Percentiles rank a stretch among this genome's conserved stretches.
phyloP scores from a whole-genome alignment of 2,888 invertebrate genomes.

The Mechanitis messenoides region DNA sequence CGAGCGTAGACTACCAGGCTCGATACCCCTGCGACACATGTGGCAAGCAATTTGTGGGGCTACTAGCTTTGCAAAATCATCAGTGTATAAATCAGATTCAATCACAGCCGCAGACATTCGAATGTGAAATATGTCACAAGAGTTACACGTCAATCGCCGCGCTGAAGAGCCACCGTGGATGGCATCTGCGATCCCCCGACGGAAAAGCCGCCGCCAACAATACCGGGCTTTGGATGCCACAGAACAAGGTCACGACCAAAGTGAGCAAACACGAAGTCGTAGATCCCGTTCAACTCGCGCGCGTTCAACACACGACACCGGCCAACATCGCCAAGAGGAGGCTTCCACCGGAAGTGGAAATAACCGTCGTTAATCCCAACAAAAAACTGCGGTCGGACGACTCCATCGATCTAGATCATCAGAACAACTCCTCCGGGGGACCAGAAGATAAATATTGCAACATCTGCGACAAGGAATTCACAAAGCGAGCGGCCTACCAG shows the following conservation, averaged over 20 bases:
- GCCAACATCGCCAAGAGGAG: conserved; percentile 53
- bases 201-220: conserved; percentile 74
- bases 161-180: conserved; percentile 80
- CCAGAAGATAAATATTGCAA: conserved; percentile 75
- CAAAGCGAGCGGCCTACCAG: conserved; percentile 76
- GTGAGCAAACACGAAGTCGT: conserved; percentile 71
- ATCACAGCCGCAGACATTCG: conserved; percentile 65
- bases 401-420: conserved; percentile 62
- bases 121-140: conserved; percentile 81
- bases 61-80: conserved; percentile 73
- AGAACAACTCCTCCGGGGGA: conserved; percentile 55
- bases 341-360: conserved; percentile 71
- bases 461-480: conserved; percentile 79
- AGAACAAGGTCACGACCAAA: conserved; percentile 71
- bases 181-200: conserved; percentile 79
- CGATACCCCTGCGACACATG: conserved; percentile 75
- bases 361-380: conserved; percentile 71
- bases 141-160: conserved; percentile 80
- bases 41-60: conserved; percentile 73
- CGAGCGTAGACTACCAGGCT: conserved; percentile 65
- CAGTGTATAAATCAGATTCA: conserved; percentile 65
- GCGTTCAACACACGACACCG: conserved; percentile 47
- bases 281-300: conserved; percentile 51
- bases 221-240: conserved; percentile 73
- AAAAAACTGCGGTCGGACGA: conserved; percentile 69